phyloP scores from a whole-genome alignment of 2,888 invertebrate species.

The Cantharis nigra region DNA sequence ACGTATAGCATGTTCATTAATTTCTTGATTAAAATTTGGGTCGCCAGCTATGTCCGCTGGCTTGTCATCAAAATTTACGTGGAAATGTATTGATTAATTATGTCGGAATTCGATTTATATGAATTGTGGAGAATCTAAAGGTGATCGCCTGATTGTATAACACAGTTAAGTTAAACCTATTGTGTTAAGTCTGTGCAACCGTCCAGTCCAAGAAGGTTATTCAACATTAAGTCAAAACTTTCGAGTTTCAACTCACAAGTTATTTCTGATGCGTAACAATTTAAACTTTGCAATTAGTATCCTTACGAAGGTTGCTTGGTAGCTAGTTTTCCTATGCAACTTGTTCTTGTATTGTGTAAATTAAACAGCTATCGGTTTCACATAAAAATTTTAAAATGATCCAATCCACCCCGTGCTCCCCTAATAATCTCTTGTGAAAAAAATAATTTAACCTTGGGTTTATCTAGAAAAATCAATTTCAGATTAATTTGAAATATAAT shows the following conservation, averaged over 20 bases:
- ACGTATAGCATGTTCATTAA: background rate
- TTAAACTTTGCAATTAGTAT: background rate
- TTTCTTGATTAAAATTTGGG: background rate
- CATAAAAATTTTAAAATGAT: too few relatives aligned
- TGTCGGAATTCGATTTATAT: background rate
- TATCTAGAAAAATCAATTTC: background rate
- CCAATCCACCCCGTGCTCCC: too few relatives aligned
- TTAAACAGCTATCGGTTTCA: too few relatives aligned
- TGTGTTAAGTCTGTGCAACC: background rate
- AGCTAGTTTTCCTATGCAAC: background rate
- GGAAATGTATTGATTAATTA: background rate
- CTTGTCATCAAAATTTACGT: background rate
- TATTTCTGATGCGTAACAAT: background rate
- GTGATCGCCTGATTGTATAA: background rate
- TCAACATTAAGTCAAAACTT: background rate
- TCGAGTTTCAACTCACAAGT: background rate
- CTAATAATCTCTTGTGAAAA: background rate
- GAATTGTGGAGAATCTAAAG: background rate
- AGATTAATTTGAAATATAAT: background rate
- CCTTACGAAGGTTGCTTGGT: background rate
- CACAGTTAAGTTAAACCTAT: background rate
- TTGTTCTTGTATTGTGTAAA: background rate
- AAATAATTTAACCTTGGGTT: background rate
- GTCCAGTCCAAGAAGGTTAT: background rate
- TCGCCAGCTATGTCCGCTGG: background rate